A percentile compares a stretch with the other conserved stretches of the same genome.
Conservation (phyloP, 2,113 vertebrate species). For the Rhombomys opimus region DNA sequence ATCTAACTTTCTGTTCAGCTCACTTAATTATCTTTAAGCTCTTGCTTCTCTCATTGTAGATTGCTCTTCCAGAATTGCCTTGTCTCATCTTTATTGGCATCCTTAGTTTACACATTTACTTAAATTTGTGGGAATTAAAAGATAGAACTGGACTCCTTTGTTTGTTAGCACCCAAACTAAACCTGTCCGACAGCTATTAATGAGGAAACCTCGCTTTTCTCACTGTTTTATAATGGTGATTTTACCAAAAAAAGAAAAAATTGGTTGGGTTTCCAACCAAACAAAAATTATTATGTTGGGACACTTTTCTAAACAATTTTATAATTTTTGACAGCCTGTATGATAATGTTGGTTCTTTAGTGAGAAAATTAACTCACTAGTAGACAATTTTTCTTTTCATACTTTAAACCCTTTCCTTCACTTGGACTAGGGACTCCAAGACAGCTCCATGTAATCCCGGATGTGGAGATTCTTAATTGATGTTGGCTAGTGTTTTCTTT, state of each 20-base stretch:
- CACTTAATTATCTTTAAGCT: background rate
- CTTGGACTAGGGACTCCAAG: background rate
- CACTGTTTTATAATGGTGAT: background rate
- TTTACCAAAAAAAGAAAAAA: background rate
- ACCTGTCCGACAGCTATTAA: background rate
- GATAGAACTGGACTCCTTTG: background rate
- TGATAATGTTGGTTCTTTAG: conserved; percentile 23
- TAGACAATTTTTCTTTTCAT: background rate
- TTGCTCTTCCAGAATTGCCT: background rate
- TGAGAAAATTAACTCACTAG: background rate
- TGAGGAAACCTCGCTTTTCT: background rate
- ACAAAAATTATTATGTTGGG: background rate
- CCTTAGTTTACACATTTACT: background rate
- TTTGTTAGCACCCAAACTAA: background rate
- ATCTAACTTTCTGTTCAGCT: background rate
- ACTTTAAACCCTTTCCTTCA: conserved; percentile 27
- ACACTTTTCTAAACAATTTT: background rate
- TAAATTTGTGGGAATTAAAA: background rate
- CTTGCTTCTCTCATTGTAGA: background rate
- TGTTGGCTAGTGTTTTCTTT: conserved; percentile 26
- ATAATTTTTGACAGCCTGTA: conserved; percentile 2
- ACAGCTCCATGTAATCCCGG: background rate
- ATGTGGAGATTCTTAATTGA: background rate
- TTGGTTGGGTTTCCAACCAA: too few species aligned
- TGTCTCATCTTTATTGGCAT: background rate